Evolutionary conservation across 1,140 invertebrate species (phyloP).

Genomic region (Ceratitis capitata): DNA sequence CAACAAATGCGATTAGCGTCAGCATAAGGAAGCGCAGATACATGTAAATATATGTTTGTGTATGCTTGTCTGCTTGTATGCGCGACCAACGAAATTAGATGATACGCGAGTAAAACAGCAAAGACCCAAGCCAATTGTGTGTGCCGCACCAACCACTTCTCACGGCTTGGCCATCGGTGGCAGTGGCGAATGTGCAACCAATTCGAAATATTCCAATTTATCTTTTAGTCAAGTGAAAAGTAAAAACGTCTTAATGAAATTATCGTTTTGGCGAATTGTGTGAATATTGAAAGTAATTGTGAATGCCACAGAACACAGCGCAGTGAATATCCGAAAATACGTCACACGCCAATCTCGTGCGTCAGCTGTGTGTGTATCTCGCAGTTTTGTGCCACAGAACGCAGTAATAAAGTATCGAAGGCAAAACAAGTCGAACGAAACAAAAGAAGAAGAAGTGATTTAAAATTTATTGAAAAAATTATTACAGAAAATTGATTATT

Average conservation of each 20-base stretch:
- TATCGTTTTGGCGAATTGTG: not conserved
- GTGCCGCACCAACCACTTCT: not conserved
- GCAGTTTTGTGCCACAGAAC: not conserved
- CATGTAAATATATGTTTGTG: not conserved
- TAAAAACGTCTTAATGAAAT: not conserved
- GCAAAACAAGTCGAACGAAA: slow-evolving; percentile 2
- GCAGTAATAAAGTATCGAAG: slow-evolving; percentile 12
- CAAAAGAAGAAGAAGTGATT: slow-evolving; percentile 27
- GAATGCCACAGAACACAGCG: not conserved
- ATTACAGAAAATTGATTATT: not conserved
- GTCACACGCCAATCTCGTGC: not conserved
- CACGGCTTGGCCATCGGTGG: not conserved
- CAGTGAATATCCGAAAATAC: not conserved
- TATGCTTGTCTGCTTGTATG: too few species aligned
- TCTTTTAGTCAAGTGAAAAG: not conserved
- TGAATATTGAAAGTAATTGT: not conserved
- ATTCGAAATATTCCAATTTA: not conserved
- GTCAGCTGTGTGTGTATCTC: slow-evolving; percentile 23
- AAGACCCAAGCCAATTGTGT: not conserved
- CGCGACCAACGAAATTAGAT: not conserved
- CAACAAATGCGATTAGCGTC: not conserved
- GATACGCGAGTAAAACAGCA: not conserved
- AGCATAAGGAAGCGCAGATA: not conserved
- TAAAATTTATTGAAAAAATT: not conserved
- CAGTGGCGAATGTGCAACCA: not conserved